These are phyloP conservation scores for Panulirus ornatus DNA, from an alignment of 1,140 invertebrate genomes.

Conservation along the genomic window DNA sequence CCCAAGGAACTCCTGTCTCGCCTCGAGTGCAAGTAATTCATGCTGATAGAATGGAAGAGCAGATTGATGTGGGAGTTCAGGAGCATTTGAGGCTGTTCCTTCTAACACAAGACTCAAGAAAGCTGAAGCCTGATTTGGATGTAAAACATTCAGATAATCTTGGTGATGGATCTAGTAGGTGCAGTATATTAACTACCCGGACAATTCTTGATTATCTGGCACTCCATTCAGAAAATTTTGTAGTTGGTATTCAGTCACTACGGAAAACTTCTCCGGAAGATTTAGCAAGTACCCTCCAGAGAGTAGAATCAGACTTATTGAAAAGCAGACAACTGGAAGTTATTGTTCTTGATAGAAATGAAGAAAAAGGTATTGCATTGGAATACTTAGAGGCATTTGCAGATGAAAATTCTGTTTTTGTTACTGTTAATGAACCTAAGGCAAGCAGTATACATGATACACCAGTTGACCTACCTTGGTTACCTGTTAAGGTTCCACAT, in stretches of 20 bases:
- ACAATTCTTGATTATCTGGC: slow-evolving; percentile 60
- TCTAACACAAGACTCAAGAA: slow-evolving; percentile 20
- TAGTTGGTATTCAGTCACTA: slow-evolving; percentile 37
- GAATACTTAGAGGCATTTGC: slow-evolving; percentile 52
- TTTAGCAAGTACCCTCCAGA: slow-evolving; percentile 13
- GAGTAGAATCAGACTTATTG: slow-evolving; percentile 22
- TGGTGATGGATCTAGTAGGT: not conserved
- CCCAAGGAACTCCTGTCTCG: slow-evolving; percentile 55
- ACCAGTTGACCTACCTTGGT: not conserved
- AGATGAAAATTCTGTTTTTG: not conserved
- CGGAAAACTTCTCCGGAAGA: slow-evolving; percentile 43
- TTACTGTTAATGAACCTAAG: not conserved
- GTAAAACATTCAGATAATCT: not conserved
- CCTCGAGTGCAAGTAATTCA: slow-evolving; percentile 45
- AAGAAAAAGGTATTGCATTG: slow-evolving; percentile 36
- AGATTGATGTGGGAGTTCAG: slow-evolving; percentile 36
- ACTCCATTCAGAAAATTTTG: slow-evolving; percentile 8
- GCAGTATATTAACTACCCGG: slow-evolving; percentile 32
- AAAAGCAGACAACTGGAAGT: slow-evolving; percentile 28
- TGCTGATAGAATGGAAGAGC: slow-evolving; percentile 60
- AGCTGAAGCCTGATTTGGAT: not conserved
- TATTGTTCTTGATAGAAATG: slow-evolving; percentile 49
- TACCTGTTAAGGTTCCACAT: slow-evolving; percentile 8
- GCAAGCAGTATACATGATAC: no score
- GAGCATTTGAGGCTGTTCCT: slow-evolving; percentile 55